Evolutionary conservation across 1,140 invertebrate species (phyloP).

Genomic region (Cecropterus lyciades): DNA sequence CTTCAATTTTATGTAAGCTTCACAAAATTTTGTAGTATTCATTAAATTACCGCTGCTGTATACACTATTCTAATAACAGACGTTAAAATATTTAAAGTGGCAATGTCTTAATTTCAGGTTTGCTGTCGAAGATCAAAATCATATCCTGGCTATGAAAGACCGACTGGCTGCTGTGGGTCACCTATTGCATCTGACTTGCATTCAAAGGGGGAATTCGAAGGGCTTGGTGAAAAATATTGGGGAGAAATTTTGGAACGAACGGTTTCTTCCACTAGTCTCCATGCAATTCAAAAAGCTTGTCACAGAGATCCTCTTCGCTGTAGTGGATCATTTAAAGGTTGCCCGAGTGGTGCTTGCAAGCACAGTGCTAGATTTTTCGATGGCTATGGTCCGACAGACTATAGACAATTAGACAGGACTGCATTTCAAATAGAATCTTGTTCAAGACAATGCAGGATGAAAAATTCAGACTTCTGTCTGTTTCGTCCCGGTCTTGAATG

Average conservation of each 20-base stretch:
- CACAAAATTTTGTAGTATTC: no score
- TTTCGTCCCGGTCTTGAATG: constrained; percentile 76
- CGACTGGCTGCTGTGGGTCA: constrained; percentile 79
- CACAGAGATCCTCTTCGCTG: constrained; percentile 75
- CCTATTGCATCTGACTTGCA: constrained; percentile 76
- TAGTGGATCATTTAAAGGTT: constrained; percentile 80
- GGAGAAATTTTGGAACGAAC: constrained; percentile 90
- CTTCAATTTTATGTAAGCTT: constrained; percentile 90
- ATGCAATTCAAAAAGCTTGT: constrained; percentile 86
- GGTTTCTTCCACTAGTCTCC: constrained; percentile 88
- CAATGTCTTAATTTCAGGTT: constrained; percentile 56
- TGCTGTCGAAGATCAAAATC: constrained; percentile 77
- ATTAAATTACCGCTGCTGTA: no score
- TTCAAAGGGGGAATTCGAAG: constrained; percentile 87
- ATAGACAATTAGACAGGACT: constrained; percentile 76
- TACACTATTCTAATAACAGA: no score
- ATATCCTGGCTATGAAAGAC: constrained; percentile 74
- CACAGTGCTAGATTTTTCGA: constrained; percentile 78
- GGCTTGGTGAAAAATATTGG: constrained; percentile 91
- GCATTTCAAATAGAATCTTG: constrained; percentile 81
- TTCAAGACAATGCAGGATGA: constrained; percentile 74
- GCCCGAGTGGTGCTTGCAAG: constrained; percentile 63
- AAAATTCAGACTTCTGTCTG: constrained; percentile 78
- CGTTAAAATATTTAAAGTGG: neutral
- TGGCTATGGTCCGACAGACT: constrained; percentile 71